These are phyloP conservation scores for Ichneumoninae sp. DNA, from an alignment of 2,888 invertebrate genomes.

Conservation along the genomic window DNA sequence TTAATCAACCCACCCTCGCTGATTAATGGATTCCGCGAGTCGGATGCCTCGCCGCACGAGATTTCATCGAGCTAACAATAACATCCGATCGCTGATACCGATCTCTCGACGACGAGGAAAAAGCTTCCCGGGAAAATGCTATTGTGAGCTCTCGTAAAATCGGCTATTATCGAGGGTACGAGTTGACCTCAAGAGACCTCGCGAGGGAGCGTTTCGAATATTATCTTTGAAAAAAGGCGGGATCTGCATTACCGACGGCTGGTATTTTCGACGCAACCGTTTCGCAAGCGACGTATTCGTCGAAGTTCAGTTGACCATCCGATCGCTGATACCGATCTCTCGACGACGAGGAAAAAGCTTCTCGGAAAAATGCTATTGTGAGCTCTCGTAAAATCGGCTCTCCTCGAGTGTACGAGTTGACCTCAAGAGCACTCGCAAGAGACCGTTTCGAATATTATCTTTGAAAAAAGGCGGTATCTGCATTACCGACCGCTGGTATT, in stretches of 20 bases:
- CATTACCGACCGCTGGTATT: too few relatives aligned
- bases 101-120: background rate
- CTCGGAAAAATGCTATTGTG: background rate
- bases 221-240: background rate
- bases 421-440: background rate
- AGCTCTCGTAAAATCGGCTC: background rate
- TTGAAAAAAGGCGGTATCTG: background rate
- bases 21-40: conserved; percentile 7
- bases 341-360: background rate
- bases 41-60: background rate
- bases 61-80: conserved; percentile 14
- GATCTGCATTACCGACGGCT: too few relatives aligned
- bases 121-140: background rate
- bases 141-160: background rate
- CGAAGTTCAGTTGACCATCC: too few relatives aligned
- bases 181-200: background rate
- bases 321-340: too few relatives aligned
- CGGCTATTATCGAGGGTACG: background rate
- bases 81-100: conserved; percentile 1
- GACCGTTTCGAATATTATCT: background rate
- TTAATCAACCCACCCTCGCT: conserved; percentile 10
- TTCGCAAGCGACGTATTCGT: background rate
- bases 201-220: background rate
- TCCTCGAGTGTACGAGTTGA: background rate
- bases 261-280: background rate